These are phyloP conservation scores for Isoperla grammatica DNA, from an alignment of 2,888 invertebrate genomes.

Conservation along the genomic window DNA sequence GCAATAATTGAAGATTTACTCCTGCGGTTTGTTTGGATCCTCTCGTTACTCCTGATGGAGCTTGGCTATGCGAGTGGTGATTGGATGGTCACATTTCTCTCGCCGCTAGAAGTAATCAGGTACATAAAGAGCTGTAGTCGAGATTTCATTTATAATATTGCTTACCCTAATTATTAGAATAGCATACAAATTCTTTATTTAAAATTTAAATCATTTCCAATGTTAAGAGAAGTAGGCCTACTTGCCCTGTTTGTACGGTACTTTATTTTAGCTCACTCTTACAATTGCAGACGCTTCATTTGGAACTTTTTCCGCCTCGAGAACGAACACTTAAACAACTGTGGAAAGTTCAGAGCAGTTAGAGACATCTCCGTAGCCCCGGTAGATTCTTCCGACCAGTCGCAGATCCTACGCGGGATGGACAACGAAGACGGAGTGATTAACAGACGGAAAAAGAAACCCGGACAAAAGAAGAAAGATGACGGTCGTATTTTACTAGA, in stretches of 20 bases:
- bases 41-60: conserved; percentile 63
- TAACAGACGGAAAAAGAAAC: conserved; percentile 41
- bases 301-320: conserved; percentile 89
- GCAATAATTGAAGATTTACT: conserved; percentile 76
- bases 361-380: conserved; percentile 78
- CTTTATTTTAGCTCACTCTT: no score
- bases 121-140: conserved; percentile 33
- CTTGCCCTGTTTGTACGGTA: no score
- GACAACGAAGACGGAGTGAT: conserved; percentile 52
- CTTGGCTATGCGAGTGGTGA: conserved; percentile 58
- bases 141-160: not conserved
- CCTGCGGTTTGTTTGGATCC: conserved; percentile 71
- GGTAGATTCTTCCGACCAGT: conserved; percentile 67
- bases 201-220: not conserved
- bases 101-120: conserved; percentile 64
- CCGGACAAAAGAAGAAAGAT: conserved; percentile 32
- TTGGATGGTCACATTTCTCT: conserved; percentile 58
- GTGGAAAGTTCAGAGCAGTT: conserved; percentile 83
- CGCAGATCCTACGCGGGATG: conserved; percentile 53
- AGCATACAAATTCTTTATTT: conserved; percentile 11
- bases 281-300: conserved; percentile 57
- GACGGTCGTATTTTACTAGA: conserved; percentile 31
- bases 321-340: conserved; percentile 86
- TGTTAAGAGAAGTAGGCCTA: no score
- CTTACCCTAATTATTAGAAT: conserved; percentile 1